A percentile compares a stretch with the other conserved stretches of the same genome.
phyloP scores from a whole-genome alignment of 2,797 vertebrate genomes.

The Oreortyx pictus region DNA sequence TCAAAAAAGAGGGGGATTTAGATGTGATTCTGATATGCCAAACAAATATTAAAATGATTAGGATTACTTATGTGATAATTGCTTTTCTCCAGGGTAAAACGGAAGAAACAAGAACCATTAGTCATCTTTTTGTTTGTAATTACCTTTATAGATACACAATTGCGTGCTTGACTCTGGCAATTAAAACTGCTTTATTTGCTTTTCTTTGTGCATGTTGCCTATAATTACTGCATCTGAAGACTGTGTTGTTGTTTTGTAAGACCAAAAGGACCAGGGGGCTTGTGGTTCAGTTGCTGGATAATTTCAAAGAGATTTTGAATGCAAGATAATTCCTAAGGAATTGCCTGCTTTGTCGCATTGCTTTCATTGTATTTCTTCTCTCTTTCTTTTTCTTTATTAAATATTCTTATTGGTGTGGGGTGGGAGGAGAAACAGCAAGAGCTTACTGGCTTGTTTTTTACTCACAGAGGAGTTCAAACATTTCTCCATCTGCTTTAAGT shows the following conservation, averaged over 20 bases:
- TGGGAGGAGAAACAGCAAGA: conserved; percentile 27
- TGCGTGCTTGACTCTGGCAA: conserved; percentile 44
- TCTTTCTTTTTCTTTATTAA: background rate
- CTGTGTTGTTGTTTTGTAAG: conserved; percentile 48
- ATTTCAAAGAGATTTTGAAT: conserved; percentile 67
- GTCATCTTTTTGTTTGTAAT: conserved; percentile 62
- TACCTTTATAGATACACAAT: conserved; percentile 54
- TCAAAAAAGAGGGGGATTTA: background rate
- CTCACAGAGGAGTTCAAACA: conserved; percentile 12
- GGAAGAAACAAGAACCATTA: conserved; percentile 44
- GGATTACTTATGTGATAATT: conserved; percentile 21
- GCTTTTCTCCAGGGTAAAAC: conserved; percentile 51
- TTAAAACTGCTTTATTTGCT: conserved; percentile 59
- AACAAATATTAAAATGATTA: conserved; percentile 45
- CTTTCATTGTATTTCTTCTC: conserved; percentile 22
- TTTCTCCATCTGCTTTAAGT: conserved; percentile 19
- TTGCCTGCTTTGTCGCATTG: conserved; percentile 42
- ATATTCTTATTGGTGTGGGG: background rate
- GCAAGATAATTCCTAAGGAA: conserved; percentile 62
- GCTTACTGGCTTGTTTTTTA: conserved; percentile 22
- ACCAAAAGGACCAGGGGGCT: conserved; percentile 18
- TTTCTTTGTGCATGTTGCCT: conserved; percentile 49
- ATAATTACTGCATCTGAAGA: conserved; percentile 58
- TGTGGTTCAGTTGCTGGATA: conserved; percentile 50
- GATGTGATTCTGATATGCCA: conserved; percentile 35